Evolutionary conservation across 2,888 invertebrate genomes (phyloP).

Genomic region (Trypoxylon attenuatum): DNA sequence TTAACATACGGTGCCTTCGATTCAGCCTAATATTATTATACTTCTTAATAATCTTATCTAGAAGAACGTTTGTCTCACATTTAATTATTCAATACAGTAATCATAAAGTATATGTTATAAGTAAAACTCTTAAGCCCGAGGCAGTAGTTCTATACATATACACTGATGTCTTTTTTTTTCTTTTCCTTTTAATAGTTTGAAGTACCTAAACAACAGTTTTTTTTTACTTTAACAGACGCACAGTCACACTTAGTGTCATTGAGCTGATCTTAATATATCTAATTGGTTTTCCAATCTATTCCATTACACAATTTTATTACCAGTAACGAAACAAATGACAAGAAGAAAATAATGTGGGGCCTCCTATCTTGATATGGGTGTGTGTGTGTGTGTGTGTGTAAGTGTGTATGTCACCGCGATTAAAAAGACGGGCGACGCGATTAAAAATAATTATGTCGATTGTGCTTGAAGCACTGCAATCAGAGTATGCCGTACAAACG

Average conservation of each 20-base stretch:
- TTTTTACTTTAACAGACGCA: conserved; percentile 62
- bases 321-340: conserved; percentile 56
- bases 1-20: conserved; percentile 33
- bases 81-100: conserved; percentile 52
- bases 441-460: conserved; percentile 49
- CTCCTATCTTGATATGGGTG: conserved; percentile 49
- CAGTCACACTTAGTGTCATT: conserved; percentile 70
- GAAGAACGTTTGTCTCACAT: conserved; percentile 57
- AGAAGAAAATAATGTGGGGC: conserved; percentile 48
- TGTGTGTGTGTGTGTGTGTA: no score
- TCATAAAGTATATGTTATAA: conserved; percentile 49
- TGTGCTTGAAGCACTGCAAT: conserved; percentile 35
- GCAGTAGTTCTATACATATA: conserved; percentile 67
- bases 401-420: no score
- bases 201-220: conserved; percentile 62
- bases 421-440: conserved; percentile 41
- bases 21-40: conserved; percentile 40
- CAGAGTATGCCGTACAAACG: conserved; percentile 23
- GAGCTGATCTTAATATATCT: conserved; percentile 69
- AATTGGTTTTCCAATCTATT: conserved; percentile 57
- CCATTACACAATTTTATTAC: conserved; percentile 57
- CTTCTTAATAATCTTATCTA: conserved; percentile 49
- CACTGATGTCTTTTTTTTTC: conserved; percentile 53
- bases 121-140: conserved; percentile 59
- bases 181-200: conserved; percentile 52